Conservation (phyloP, 2,888 invertebrate species). For the Calameuta filiformis region DNA sequence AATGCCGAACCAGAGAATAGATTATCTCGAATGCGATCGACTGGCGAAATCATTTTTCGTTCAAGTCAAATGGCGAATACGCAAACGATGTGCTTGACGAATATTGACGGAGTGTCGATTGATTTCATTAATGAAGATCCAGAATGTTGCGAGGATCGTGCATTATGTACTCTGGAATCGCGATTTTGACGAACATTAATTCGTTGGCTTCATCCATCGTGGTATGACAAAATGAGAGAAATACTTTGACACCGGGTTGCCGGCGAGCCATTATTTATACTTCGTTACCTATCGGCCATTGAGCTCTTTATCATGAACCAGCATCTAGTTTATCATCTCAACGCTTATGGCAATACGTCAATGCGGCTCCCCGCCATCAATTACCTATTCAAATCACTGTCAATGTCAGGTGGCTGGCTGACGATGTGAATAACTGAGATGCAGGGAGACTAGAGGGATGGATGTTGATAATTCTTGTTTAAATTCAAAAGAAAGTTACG, state of each 20-base stretch:
- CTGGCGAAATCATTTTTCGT: too few species aligned
- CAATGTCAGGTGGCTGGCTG: slow-evolving; percentile 29
- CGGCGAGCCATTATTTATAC: background rate
- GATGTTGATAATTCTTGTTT: too few species aligned
- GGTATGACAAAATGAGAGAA: too few species aligned
- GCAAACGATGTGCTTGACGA: too few species aligned
- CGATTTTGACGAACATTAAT: background rate
- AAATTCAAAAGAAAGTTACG: too few species aligned
- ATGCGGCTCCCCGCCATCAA: slow-evolving; percentile 53
- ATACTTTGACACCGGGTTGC: too few species aligned
- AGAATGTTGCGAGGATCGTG: background rate
- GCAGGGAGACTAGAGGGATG: too few species aligned
- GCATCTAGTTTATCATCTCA: slow-evolving; percentile 32
- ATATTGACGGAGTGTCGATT: background rate
- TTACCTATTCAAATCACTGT: slow-evolving; percentile 53
- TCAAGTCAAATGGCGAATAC: too few species aligned
- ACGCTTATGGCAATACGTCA: slow-evolving; percentile 51
- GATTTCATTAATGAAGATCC: background rate
- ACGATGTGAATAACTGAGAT: too few species aligned
- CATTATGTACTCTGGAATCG: background rate
- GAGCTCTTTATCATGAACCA: slow-evolving; percentile 42
- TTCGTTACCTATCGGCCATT: slow-evolving; percentile 41
- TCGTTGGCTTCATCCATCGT: background rate
- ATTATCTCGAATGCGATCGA: too few species aligned
- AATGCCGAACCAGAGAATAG: too few species aligned